Evolutionary conservation across 2,888 invertebrate species (phyloP).

Genomic region (Thumatha senex): DNA sequence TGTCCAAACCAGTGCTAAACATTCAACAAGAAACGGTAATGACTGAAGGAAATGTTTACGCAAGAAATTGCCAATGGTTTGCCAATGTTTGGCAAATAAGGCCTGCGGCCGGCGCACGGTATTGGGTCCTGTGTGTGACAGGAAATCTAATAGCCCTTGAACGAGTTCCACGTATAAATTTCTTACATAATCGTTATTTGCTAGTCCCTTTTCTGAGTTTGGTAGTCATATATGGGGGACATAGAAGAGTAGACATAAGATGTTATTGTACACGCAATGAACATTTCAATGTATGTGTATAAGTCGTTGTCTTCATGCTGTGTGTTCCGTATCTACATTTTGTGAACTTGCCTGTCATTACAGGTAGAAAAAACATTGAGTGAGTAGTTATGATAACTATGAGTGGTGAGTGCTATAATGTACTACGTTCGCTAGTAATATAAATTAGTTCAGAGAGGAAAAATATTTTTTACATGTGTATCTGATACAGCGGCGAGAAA

Average conservation of each 20-base stretch:
- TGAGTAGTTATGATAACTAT: too few species aligned
- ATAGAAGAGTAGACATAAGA: conserved; percentile 19
- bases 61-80: conserved; percentile 68
- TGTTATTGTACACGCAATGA: conserved; percentile 23
- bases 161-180: conserved; percentile 66
- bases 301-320: too few species aligned
- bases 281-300: conserved; percentile 11
- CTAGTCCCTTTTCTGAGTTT: conserved; percentile 53
- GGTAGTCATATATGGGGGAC: conserved; percentile 17
- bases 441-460: too few species aligned
- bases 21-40: conserved; percentile 62
- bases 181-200: conserved; percentile 55
- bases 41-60: conserved; percentile 66
- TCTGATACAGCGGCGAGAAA: too few species aligned
- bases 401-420: too few species aligned
- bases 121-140: conserved; percentile 67
- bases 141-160: conserved; percentile 75
- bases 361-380: too few species aligned
- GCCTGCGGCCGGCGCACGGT: conserved; percentile 57
- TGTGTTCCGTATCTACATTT: too few species aligned
- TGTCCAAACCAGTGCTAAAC: conserved; percentile 45
- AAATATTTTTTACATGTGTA: too few species aligned
- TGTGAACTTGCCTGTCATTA: too few species aligned
- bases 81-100: conserved; percentile 73
- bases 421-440: too few species aligned